These are phyloP conservation scores for Eumerus sabulonum DNA, from an alignment of 2,888 invertebrate genomes.

Conservation along the genomic window DNA sequence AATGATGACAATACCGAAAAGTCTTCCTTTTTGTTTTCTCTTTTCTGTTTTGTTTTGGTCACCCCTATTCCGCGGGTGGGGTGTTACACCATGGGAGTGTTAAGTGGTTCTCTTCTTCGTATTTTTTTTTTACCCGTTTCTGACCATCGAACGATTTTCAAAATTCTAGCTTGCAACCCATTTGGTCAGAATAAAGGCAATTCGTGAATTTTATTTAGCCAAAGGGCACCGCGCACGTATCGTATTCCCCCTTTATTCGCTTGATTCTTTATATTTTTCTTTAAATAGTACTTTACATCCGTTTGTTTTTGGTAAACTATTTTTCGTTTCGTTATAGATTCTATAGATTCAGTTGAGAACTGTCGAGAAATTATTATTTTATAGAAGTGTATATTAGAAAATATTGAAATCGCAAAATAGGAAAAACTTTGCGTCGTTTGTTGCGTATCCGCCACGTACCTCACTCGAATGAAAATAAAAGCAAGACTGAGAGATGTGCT, in stretches of 20 bases:
- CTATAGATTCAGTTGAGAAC: background rate
- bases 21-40: too few relatives aligned
- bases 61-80: conserved; percentile 13
- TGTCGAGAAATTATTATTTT: too few relatives aligned
- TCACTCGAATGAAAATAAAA: conserved; percentile 58
- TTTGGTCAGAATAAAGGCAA: conserved; percentile 28
- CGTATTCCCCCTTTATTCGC: conserved; percentile 32
- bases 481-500: conserved; percentile 50
- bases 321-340: conserved; percentile 49
- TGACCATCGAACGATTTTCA: conserved; percentile 8
- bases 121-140: background rate
- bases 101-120: too few relatives aligned
- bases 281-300: conserved; percentile 30
- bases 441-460: conserved; percentile 63
- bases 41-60: conserved; percentile 33
- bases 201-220: conserved; percentile 25
- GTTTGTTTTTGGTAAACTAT: conserved; percentile 17
- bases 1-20: conserved; percentile 38
- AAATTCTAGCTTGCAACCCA: conserved; percentile 30
- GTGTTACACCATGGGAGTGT: conserved; percentile 19
- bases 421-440: conserved; percentile 63
- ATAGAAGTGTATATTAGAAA: background rate
- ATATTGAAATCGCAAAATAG: conserved; percentile 57
- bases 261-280: conserved; percentile 39
- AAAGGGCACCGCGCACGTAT: conserved; percentile 12